Base-by-base conservation (phyloP, 2,888 invertebrate species). In the Parelbella ahira region DNA sequence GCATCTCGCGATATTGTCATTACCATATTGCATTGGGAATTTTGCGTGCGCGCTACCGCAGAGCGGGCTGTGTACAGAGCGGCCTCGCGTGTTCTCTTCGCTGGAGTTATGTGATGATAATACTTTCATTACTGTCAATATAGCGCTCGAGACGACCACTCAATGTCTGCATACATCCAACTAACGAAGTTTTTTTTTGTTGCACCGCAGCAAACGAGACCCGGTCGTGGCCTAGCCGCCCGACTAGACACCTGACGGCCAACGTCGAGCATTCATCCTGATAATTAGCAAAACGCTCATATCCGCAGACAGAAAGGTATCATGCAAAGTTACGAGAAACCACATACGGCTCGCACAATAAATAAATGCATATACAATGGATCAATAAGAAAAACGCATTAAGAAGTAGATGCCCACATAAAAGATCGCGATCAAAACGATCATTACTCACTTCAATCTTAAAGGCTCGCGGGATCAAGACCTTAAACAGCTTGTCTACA, bases 351-450 rank as follows among this genome's bases (percentile, higher is more conserved):
- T 19, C 24, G 13, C 18, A 25, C 21, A 42, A 34, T 42, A 42
- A 41, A 39, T 37, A 37, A 39, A 39, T 24, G 37, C 33, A 9
- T 20, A 21, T 27, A 42, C 41, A 42, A 42, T 42, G 34, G 41
- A 28, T 42, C 41, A 42, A 42, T 42, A 28, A 42, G 41, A 42
- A 42, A 34, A 42, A 42, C 41, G 41, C 41, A 42, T 42, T 42
- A 42, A 41, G 38, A 24, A 39, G 41, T 42, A 28, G 41, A 28
- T 42, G 25, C 33, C 33, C 41, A 42, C 41, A 42, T 42, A 42
- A 41, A 41, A 41, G 41, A 41, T 41, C 13, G 39, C 39, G 33
- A 39, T 39, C 39, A 32, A 27, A 39, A 39, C 19, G 32, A 39
- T 39, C 39, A 39, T 39, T 39, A 39, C 39, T 39, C 32, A 39